Conservation (phyloP, 2,113 vertebrate genomes). For the Sebastes schlegelii region DNA sequence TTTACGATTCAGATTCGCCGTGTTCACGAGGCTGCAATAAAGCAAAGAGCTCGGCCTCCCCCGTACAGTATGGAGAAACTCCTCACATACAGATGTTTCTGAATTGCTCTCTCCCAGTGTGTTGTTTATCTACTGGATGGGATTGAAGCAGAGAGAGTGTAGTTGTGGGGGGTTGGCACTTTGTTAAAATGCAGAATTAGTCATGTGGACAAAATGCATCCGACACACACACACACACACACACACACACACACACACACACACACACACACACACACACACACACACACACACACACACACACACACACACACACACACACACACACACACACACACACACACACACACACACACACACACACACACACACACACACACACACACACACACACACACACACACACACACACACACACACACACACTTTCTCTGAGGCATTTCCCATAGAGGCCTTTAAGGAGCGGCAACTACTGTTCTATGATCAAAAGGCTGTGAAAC, state of each 20-base stretch:
- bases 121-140: not conserved
- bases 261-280: conserved; percentile 4
- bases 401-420: not conserved
- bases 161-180: conserved; percentile 9
- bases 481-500: conserved; percentile 53
- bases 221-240: not conserved
- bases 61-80: conserved; percentile 1
- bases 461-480: conserved; percentile 28
- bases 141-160: not conserved
- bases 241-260: conserved; percentile 9
- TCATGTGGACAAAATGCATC: conserved; percentile 36
- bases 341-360: conserved; percentile 10
- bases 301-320: not conserved
- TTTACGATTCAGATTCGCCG: conserved; percentile 10
- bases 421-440: conserved; percentile 35
- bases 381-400: not conserved
- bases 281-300: conserved; percentile 1
- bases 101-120: not conserved
- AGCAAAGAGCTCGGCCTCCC: conserved; percentile 5
- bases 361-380: not conserved
- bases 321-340: not conserved
- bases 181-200: conserved; percentile 39
- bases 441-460: conserved; percentile 23
- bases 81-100: conserved; percentile 6
- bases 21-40: conserved; percentile 15